A percentile compares a stretch with the other conserved stretches of the same genome.
Conservation (phyloP, 1,140 invertebrate species). For the Physella acuta region DNA sequence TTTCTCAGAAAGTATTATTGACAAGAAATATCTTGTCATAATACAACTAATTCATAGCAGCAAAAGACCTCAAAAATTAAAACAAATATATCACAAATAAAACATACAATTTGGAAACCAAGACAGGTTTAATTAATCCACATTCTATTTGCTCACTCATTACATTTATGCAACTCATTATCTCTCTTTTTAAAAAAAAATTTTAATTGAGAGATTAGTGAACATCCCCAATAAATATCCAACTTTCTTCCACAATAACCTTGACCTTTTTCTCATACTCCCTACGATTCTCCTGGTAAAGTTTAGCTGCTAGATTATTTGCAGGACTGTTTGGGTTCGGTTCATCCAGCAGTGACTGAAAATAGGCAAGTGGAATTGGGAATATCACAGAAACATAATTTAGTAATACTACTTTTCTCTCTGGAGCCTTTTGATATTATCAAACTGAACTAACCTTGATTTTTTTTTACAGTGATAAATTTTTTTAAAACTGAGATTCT, state of each 20-base stretch:
- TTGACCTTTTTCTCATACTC: slow-evolving; percentile 61
- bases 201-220: not conserved
- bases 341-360: slow-evolving; percentile 61
- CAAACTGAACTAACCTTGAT: not conserved
- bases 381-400: not conserved
- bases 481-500: not conserved
- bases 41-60: no score
- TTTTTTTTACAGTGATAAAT: not conserved
- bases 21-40: no score
- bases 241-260: slow-evolving; percentile 59
- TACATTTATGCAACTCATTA: not conserved
- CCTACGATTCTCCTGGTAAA: slow-evolving; percentile 59
- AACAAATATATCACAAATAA: not conserved
- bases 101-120: not conserved
- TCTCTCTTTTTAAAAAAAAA: not conserved
- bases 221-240: slow-evolving; percentile 53
- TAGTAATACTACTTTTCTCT: not conserved
- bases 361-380: slow-evolving; percentile 12
- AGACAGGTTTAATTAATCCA: no score
- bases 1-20: no score
- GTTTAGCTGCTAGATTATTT: slow-evolving; percentile 59
- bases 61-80: no score
- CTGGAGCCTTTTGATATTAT: not conserved
- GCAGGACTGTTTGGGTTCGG: slow-evolving; percentile 62
- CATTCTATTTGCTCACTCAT: not conserved